Percentiles rank a stretch among this genome's conserved stretches.
These are phyloP conservation scores for Oreochromis niloticus DNA, from an alignment of 2,113 vertebrate genomes.

Conservation along the genomic window DNA sequence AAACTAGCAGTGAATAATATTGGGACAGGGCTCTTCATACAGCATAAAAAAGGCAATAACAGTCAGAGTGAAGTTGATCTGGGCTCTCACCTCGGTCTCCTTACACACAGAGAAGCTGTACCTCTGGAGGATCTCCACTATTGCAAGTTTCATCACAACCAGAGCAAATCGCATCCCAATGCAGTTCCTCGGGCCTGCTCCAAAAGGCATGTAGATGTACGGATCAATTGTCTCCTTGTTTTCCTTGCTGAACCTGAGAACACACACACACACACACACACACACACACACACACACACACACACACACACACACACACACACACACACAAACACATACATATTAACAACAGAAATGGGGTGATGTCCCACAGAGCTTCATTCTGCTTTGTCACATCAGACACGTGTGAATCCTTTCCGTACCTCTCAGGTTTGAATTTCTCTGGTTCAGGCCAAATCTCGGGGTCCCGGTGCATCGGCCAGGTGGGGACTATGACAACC, in stretches of 20 bases:
- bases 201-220: slow-evolving; percentile 77
- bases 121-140: slow-evolving; percentile 70
- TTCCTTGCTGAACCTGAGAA: slow-evolving; percentile 75
- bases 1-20: not conserved
- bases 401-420: too few relatives aligned
- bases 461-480: too few relatives aligned
- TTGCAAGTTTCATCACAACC: slow-evolving; percentile 68
- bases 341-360: too few relatives aligned
- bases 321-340: too few relatives aligned
- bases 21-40: not conserved
- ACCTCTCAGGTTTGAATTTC: too few relatives aligned
- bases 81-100: slow-evolving; percentile 75
- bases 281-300: not conserved
- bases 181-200: slow-evolving; percentile 79
- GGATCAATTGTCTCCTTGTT: slow-evolving; percentile 65
- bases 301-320: too few relatives aligned
- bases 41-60: not conserved
- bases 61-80: not conserved
- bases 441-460: too few relatives aligned
- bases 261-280: not conserved
- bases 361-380: too few relatives aligned
- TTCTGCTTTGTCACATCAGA: too few relatives aligned
- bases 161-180: slow-evolving; percentile 80
- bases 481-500: too few relatives aligned
- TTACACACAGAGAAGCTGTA: slow-evolving; percentile 74